These are phyloP conservation scores for Scatophagus argus DNA, from an alignment of 2,113 vertebrate species.

Conservation along the genomic window DNA sequence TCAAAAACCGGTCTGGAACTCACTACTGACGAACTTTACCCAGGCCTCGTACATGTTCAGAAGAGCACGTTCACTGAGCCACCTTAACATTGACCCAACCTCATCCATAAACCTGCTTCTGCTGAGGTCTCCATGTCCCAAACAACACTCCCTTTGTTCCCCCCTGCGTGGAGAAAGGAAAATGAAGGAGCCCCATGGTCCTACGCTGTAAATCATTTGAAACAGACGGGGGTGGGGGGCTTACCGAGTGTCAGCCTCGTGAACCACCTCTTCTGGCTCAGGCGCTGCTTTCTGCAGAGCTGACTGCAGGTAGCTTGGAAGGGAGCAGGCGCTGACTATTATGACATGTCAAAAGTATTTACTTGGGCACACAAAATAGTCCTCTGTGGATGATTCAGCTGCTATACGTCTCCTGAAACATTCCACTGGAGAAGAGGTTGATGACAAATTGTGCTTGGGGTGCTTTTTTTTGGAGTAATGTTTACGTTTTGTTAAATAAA, in stretches of 20 bases:
- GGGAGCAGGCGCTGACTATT: conserved; percentile 20
- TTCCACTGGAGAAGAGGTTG: not conserved
- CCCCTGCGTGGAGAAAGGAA: conserved; percentile 41
- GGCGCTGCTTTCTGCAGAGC: conserved; percentile 23
- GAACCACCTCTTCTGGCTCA: conserved; percentile 18
- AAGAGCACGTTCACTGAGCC: conserved; percentile 39
- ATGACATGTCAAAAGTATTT: conserved; percentile 48
- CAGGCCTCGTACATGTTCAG: conserved; percentile 22
- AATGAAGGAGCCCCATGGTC: conserved; percentile 49
- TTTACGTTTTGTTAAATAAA: not conserved
- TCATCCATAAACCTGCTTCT: conserved; percentile 65
- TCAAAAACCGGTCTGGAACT: conserved; percentile 55
- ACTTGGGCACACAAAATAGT: conserved; percentile 30
- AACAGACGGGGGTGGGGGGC: conserved; percentile 72
- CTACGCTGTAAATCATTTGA: conserved; percentile 76
- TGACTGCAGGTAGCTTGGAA: conserved; percentile 48
- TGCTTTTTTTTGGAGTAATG: not conserved
- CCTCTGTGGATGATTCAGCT: conserved; percentile 30
- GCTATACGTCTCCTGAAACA: conserved; percentile 16
- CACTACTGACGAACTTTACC: conserved; percentile 21
- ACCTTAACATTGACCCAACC: conserved; percentile 60
- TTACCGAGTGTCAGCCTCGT: conserved; percentile 47
- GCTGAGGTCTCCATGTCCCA: conserved; percentile 36
- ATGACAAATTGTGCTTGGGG: conserved; percentile 25
- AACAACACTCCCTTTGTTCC: conserved; percentile 82